These are phyloP conservation scores for Pasiphila rectangulata DNA, from an alignment of 2,888 invertebrate genomes.

Conservation along the genomic window DNA sequence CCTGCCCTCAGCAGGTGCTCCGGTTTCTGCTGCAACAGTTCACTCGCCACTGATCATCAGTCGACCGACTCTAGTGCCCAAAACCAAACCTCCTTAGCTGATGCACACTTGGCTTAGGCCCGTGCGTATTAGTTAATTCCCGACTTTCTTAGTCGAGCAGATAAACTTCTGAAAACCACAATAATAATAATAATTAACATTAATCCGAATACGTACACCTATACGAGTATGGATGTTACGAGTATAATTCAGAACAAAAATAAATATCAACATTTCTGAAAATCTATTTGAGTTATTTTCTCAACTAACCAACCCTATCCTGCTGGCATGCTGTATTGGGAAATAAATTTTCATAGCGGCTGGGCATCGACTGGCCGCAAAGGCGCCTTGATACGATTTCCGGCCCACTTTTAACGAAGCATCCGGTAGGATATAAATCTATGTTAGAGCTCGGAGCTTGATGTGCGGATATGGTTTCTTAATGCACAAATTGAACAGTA, in stretches of 20 bases:
- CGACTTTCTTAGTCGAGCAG: too few relatives aligned
- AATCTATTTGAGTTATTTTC: background rate
- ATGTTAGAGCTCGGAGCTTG: constrained; percentile 53
- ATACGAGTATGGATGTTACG: too few relatives aligned
- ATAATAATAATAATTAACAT: too few relatives aligned
- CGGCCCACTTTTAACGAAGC: constrained; percentile 65
- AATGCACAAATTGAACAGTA: constrained; percentile 20
- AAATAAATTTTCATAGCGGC: constrained; percentile 51
- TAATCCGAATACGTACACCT: too few relatives aligned
- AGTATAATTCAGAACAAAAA: background rate
- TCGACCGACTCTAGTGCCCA: too few relatives aligned
- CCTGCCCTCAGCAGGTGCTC: too few relatives aligned
- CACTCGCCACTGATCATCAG: too few relatives aligned
- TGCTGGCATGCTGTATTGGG: constrained; percentile 14
- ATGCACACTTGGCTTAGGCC: too few relatives aligned
- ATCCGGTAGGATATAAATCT: constrained; percentile 68
- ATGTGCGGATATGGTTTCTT: constrained; percentile 41
- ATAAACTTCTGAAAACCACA: too few relatives aligned
- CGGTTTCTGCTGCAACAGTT: too few relatives aligned
- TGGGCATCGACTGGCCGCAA: constrained; percentile 53
- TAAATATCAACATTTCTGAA: background rate
- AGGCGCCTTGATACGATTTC: constrained; percentile 73
- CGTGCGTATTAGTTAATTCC: too few relatives aligned
- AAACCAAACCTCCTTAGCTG: too few relatives aligned
- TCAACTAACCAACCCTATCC: background rate